Base-by-base conservation (phyloP, 2,888 invertebrate species). In the Meandrusa payeni region DNA sequence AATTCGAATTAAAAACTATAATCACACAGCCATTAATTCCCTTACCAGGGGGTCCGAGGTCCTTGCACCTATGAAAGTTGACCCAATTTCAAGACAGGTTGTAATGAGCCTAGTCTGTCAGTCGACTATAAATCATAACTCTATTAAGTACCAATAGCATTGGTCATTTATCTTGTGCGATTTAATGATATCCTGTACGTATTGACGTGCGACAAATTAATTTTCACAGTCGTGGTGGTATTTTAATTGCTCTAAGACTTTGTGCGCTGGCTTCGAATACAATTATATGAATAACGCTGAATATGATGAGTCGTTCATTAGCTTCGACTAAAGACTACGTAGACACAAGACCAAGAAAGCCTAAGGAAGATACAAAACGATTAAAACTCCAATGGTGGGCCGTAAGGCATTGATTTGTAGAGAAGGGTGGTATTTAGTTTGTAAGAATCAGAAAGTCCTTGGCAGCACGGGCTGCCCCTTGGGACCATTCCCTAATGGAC, bases 141-240 rank as follows among this genome's bases (percentile, higher is more conserved):
- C 54, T 52, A 57, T 57, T 57, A 55, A 46, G 48, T 48, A 40
- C 47, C 48, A 54, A 57, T 55, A 48, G 42, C 47, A 48, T 48
- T 50, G 29, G 48, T 46, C 43, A 55, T 55, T 54, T 50, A 57
- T 55, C 56, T 52, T 48, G 41, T 39, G 36, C 38, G 15, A 39
- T 39, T 31, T 31, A 44, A 40, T 24, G 39, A 32, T 40, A 27
- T 28, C 20, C 38, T 28, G 37, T 50, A 50, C 49, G 53, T 49
- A 50, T 48, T 55, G 54, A 53, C 55, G 52, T 57, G 44, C 51
- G 55, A 48, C 48, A 46, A 55, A 52, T 54, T 52, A 50, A 39
- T 48, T 51, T 48, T 46, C 33, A 11, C 24, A 34, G 26, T 22
- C 31, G 33, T 26, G 19, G n/a, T 9, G 19, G 3, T 12, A 27